Conservation (phyloP, 2,113 vertebrate species). For the Sebastes fasciatus region DNA sequence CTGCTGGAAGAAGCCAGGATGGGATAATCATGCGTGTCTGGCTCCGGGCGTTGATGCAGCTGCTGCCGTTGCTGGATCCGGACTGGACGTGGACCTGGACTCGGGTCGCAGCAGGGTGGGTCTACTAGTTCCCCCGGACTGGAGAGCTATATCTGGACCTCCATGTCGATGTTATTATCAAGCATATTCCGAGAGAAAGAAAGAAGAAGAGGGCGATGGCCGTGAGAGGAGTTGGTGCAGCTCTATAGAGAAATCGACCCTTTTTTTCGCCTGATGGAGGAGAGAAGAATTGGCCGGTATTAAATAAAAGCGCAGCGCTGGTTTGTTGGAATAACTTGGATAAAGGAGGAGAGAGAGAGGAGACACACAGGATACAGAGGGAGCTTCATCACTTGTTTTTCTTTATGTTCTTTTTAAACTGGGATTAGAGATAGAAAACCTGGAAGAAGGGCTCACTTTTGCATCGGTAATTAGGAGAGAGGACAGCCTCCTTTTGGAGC, state of each 20-base stretch:
- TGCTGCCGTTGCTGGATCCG: conserved; percentile 75
- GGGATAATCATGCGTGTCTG: conserved; percentile 83
- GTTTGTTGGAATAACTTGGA: conserved; percentile 64
- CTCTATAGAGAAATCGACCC: conserved; percentile 59
- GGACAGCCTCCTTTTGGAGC: conserved; percentile 53
- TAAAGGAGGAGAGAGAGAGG: conserved; percentile 27
- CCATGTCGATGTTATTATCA: conserved; percentile 61
- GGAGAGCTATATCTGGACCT: conserved; percentile 59
- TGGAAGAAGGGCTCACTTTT: conserved; percentile 63
- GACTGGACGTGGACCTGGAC: conserved; percentile 76
- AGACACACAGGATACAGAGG: conserved; percentile 37
- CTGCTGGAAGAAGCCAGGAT: conserved; percentile 79
- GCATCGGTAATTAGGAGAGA: conserved; percentile 75
- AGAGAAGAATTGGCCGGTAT: conserved; percentile 47
- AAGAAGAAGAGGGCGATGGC: conserved; percentile 59
- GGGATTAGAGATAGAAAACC: conserved; percentile 49
- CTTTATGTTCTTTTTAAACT: conserved; percentile 50
- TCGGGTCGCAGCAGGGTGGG: conserved; percentile 73
- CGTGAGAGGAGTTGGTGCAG: conserved; percentile 63
- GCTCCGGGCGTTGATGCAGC: conserved; percentile 79
- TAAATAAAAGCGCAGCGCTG: conserved; percentile 53
- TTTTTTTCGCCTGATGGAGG: conserved; percentile 66
- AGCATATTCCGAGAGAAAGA: conserved; percentile 43
- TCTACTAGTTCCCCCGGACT: conserved; percentile 63
- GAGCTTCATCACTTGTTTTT: conserved; percentile 30